A percentile compares a stretch with the other conserved stretches of the same genome.
Evolutionary conservation across 2,797 vertebrate species (phyloP).

Genomic region (Benthosema pterotum): DNA sequence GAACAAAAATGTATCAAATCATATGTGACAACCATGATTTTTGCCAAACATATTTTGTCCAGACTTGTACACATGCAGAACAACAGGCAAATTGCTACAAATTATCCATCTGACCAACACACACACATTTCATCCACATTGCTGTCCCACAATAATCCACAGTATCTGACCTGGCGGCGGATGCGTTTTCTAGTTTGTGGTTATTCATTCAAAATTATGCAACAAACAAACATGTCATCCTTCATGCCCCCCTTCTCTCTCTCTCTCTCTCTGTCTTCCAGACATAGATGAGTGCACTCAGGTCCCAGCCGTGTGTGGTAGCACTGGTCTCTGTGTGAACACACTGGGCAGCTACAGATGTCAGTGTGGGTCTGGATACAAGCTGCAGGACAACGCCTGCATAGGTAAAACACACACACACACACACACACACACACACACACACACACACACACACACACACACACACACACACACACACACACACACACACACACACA

Average conservation of each 20-base stretch:
- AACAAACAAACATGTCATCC: not conserved
- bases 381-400: slow-evolving; percentile 47
- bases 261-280: slow-evolving; percentile 14
- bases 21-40: no score
- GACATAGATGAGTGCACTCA: slow-evolving; percentile 76
- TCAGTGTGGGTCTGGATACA: slow-evolving; percentile 73
- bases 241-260: not conserved
- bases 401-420: slow-evolving; percentile 28
- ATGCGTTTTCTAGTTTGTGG: no score
- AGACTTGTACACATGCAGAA: no score
- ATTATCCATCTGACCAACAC: no score
- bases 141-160: no score
- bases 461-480: slow-evolving; percentile 2
- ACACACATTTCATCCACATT: no score
- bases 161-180: no score
- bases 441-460: slow-evolving; percentile 1
- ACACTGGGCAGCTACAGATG: slow-evolving; percentile 77
- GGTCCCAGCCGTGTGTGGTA: slow-evolving; percentile 63
- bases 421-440: slow-evolving; percentile 3
- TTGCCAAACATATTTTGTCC: no score
- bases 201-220: no score
- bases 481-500: not conserved
- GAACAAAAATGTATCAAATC: no score
- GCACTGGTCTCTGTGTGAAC: slow-evolving; percentile 75
- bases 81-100: no score